Percentiles rank a stretch among this genome's conserved stretches.
Evolutionary conservation across 2,113 vertebrate species (phyloP).

Genomic region (Hippopotamus amphibius): DNA sequence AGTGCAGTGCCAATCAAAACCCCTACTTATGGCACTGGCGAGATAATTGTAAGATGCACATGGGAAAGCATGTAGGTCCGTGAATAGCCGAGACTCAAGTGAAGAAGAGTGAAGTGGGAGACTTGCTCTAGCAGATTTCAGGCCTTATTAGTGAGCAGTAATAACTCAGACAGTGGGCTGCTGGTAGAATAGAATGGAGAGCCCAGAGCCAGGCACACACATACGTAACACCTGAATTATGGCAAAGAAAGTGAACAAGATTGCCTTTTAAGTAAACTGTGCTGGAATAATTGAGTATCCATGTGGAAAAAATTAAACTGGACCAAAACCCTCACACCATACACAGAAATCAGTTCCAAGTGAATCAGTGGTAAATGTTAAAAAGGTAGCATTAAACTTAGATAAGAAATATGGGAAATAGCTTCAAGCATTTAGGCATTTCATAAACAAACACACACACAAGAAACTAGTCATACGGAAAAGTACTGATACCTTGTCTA

Average conservation of each 20-base stretch:
- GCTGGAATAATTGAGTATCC: too few species aligned
- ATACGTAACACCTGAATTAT: background rate
- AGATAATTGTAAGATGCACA: background rate
- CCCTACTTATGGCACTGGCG: rapidly evolving
- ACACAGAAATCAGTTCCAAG: background rate
- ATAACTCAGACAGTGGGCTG: background rate
- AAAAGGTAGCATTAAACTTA: too few species aligned
- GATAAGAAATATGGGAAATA: background rate
- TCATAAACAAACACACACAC: background rate
- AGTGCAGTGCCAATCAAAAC: rapidly evolving
- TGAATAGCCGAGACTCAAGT: too few species aligned
- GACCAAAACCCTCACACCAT: too few species aligned
- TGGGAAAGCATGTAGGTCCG: background rate
- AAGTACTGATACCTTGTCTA: background rate
- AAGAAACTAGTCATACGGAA: background rate
- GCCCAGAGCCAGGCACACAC: background rate
- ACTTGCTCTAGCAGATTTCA: background rate
- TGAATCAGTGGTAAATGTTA: background rate
- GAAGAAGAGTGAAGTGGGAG: background rate
- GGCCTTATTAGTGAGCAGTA: background rate
- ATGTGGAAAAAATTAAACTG: too few species aligned
- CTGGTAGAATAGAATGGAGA: background rate
- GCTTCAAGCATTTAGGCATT: background rate
- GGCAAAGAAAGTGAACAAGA: too few species aligned
- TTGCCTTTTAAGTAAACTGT: background rate